Evolutionary conservation across 2,113 vertebrate species (phyloP).

Genomic region (Ictidomys tridecemlineatus): DNA sequence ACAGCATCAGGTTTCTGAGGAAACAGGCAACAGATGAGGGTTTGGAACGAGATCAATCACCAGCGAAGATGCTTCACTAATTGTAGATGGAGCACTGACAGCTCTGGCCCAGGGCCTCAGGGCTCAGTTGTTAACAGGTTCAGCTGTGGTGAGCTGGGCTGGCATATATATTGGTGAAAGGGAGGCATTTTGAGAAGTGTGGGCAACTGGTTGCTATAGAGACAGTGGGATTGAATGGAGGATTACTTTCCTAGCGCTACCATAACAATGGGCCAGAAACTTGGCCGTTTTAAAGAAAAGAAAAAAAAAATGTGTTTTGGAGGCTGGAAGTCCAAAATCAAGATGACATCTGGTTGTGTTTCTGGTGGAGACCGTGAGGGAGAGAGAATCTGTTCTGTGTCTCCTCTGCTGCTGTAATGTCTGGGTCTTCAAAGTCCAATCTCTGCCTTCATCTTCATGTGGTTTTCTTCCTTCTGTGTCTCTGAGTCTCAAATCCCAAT

Average conservation of each 20-base stretch:
- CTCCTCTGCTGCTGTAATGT: not conserved
- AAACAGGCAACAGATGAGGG: not conserved
- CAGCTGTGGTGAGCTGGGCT: not conserved
- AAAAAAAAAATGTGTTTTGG: not conserved
- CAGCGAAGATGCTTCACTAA: not conserved
- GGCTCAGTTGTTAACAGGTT: not conserved
- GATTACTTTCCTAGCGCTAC: not conserved
- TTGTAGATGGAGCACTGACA: not conserved
- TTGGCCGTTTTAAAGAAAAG: not conserved
- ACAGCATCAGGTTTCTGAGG: not conserved
- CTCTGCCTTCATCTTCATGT: not conserved
- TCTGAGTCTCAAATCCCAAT: not conserved
- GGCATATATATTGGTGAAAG: fast-evolving
- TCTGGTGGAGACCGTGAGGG: not conserved
- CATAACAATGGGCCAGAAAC: not conserved
- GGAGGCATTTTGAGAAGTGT: not conserved
- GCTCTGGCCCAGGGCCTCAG: not conserved
- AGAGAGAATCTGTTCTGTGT: not conserved
- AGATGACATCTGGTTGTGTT: not conserved
- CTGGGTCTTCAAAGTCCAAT: not conserved
- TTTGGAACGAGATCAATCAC: not conserved
- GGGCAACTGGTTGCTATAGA: not conserved
- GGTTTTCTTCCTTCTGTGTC: not conserved
- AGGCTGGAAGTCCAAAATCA: not conserved
- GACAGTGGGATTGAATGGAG: not conserved